phyloP scores from a whole-genome alignment of 2,797 vertebrate species.

The Hozukius guyotensis region DNA sequence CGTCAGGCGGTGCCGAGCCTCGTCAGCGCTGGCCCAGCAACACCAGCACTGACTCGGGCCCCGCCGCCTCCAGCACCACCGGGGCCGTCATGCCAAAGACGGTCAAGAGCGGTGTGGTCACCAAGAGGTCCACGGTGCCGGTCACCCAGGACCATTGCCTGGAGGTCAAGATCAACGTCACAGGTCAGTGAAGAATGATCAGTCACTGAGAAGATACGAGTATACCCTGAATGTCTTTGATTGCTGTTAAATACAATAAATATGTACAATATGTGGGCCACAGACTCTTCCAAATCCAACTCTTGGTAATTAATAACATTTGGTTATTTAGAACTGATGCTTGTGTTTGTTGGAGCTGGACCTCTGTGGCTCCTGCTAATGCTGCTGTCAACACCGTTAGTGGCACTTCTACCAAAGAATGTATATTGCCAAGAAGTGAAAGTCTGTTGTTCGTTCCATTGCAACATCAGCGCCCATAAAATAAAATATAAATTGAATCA shows the following conservation, averaged over 20 bases:
- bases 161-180: slow-evolving; percentile 96
- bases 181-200: slow-evolving; percentile 81
- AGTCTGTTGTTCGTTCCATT: no score
- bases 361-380: not conserved
- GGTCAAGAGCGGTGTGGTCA: slow-evolving; percentile 94
- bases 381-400: not conserved
- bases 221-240: not conserved
- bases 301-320: not conserved
- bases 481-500: no score
- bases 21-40: slow-evolving; percentile 72
- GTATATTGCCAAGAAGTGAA: no score
- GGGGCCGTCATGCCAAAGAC: slow-evolving; percentile 88
- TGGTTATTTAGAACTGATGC: not conserved
- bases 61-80: not conserved
- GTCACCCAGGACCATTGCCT: slow-evolving; percentile 88
- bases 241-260: not conserved
- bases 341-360: not conserved
- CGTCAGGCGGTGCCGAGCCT: not conserved
- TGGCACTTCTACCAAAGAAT: not conserved
- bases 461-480: no score
- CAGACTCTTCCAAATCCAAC: not conserved
- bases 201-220: not conserved
- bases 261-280: not conserved
- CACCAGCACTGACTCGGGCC: slow-evolving; percentile 59
- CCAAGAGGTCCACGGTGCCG: slow-evolving; percentile 92